Evolutionary conservation across 2,113 vertebrate genomes (phyloP).

Genomic region (Bubalus kerabau): DNA sequence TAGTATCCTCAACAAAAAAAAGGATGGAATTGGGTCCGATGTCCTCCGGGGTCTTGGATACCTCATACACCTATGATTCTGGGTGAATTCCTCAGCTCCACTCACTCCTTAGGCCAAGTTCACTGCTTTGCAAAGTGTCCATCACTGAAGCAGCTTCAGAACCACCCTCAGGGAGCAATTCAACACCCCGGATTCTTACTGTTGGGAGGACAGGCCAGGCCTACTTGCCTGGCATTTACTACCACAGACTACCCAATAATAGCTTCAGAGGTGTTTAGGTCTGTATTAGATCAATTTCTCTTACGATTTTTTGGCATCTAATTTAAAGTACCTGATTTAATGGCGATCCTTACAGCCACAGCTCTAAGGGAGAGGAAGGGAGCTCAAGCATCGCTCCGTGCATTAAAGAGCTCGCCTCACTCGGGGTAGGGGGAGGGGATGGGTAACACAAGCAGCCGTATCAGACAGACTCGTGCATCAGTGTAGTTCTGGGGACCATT

Average conservation of each 20-base stretch:
- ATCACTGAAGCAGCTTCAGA: background rate
- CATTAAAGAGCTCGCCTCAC: accelerated
- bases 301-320: background rate
- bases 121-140: background rate
- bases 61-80: background rate
- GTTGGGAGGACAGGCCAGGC: background rate
- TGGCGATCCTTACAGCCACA: background rate
- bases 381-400: background rate
- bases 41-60: background rate
- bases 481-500: accelerated
- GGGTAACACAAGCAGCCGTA: background rate
- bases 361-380: background rate
- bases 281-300: background rate
- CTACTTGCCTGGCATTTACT: background rate
- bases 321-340: background rate
- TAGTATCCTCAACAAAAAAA: background rate
- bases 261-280: background rate
- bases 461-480: accelerated
- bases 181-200: background rate
- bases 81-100: background rate
- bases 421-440: accelerated
- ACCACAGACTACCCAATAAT: background rate
- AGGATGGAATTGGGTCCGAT: accelerated
- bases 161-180: background rate
- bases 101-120: background rate